phyloP scores from a whole-genome alignment of 2,113 vertebrate species.

The Ictidomys tridecemlineatus region DNA sequence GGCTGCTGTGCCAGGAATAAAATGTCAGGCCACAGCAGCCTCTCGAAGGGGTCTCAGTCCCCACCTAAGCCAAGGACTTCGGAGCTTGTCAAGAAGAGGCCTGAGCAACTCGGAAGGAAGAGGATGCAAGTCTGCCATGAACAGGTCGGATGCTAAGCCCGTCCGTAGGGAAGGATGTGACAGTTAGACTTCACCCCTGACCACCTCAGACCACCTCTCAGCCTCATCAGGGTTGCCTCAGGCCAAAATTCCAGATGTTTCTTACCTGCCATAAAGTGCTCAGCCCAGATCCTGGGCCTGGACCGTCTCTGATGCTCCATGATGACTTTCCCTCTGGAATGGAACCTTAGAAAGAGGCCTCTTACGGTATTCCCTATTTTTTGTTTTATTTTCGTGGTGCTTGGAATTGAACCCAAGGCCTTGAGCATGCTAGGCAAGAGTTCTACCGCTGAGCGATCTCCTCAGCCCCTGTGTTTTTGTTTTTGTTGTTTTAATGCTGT shows the following conservation, averaged over 20 bases:
- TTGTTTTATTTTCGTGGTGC: not conserved
- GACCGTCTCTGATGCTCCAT: not conserved
- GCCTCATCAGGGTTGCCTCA: not conserved
- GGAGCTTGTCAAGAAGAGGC: not conserved
- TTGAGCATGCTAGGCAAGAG: not conserved
- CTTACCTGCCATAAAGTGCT: not conserved
- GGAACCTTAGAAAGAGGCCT: constrained; percentile 50
- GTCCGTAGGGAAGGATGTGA: not conserved
- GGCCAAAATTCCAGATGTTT: not conserved
- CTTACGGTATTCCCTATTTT: not conserved
- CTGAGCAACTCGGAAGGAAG: not conserved
- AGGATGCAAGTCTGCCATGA: accelerated
- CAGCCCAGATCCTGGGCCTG: not conserved
- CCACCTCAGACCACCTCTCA: not conserved
- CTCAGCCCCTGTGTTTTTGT: not conserved
- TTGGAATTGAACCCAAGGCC: not conserved
- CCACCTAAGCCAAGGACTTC: not conserved
- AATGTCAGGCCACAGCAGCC: not conserved
- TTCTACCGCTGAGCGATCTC: not conserved
- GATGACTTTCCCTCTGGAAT: not conserved
- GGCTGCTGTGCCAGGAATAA: not conserved
- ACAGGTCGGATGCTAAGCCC: not conserved
- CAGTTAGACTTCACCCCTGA: not conserved
- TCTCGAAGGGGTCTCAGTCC: not conserved
- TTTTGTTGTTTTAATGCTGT: not conserved